Evolutionary conservation across 2,888 invertebrate genomes (phyloP).

Genomic region (Nephrotoma flavescens): DNA sequence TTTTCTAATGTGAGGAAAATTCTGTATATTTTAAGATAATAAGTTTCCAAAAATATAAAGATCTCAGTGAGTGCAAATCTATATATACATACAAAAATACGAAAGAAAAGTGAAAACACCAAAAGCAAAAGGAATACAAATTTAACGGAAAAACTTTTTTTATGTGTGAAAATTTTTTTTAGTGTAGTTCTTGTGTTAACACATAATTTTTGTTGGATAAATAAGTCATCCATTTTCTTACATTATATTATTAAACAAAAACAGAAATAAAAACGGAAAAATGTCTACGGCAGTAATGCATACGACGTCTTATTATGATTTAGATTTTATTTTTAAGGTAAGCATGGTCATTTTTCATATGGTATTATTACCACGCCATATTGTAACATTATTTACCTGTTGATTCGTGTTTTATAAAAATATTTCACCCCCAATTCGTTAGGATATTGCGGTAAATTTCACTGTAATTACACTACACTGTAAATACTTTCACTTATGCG

Average conservation of each 20-base stretch:
- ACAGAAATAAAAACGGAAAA: neutral
- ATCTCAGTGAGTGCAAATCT: neutral
- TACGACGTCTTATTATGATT: neutral
- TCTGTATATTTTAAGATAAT: neutral
- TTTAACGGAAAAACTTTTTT: neutral
- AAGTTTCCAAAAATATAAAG: neutral
- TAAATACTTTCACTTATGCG: neutral
- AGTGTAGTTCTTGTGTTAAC: neutral
- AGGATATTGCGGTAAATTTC: neutral
- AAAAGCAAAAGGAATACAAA: neutral
- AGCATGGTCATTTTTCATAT: neutral
- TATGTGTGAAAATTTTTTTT: neutral
- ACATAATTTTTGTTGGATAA: neutral
- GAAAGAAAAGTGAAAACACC: neutral
- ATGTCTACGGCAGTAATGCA: slow-evolving; percentile 6
- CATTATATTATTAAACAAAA: neutral
- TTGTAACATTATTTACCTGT: neutral
- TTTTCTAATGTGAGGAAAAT: neutral
- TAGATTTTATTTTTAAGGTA: slow-evolving; percentile 4
- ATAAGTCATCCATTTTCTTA: neutral
- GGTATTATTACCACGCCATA: neutral
- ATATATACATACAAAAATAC: neutral
- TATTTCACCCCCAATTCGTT: neutral
- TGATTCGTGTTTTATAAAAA: neutral
- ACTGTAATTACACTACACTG: neutral